Base-by-base conservation (phyloP, 2,888 invertebrate genomes). In the Metacarcinus magister region DNA sequence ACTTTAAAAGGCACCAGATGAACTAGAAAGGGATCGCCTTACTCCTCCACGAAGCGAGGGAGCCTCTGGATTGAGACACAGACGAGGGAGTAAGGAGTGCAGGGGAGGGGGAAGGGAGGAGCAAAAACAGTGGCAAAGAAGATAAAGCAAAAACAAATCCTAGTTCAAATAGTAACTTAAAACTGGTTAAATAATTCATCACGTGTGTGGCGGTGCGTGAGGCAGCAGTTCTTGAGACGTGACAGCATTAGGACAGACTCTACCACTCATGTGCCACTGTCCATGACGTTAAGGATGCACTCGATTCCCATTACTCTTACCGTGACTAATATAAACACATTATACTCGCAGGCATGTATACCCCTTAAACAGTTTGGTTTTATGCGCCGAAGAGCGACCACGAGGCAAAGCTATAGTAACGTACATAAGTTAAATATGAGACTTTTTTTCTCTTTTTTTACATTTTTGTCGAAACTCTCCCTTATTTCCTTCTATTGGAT, bases 281-380 rank as follows among this genome's bases (percentile, higher is more conserved):
- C 3, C 75, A n/a, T 75, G 75, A 75, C n/a, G 75, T n/a, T n/a
- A 75, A n/a, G n/a, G 28, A 75, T 23, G n/a, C 75, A 75, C 75
- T 75, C 23, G 75, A 75, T 75, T 23, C 75, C 75, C 75, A 75
- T 75, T 75, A 75, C 75, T 75, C 75, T 75, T n/a, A 75, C 23
- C 28, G 75, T 75, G 75, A 75, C 75, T 75, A 75, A 75, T 75
- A 75, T 23, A 75, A 75, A 75, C 75, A 75, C 23, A 67, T 67
- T 67, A 67, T 10, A n/a, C 75, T 75, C 75, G 8, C 28, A 75
- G 28, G 75, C 75, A n/a, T n/a, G 8, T 60, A 60, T 16, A 23
- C 19, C 19, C 60, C 23, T 60, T 60, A 23, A 23, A 60, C 60
- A 19, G 60, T 19, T 19, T 60, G 60, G 23, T 60, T 60, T 60